A percentile compares a stretch with the other conserved stretches of the same genome.
Conservation (phyloP, 2,113 vertebrate species). For the Gnathonemus longibarbis region DNA sequence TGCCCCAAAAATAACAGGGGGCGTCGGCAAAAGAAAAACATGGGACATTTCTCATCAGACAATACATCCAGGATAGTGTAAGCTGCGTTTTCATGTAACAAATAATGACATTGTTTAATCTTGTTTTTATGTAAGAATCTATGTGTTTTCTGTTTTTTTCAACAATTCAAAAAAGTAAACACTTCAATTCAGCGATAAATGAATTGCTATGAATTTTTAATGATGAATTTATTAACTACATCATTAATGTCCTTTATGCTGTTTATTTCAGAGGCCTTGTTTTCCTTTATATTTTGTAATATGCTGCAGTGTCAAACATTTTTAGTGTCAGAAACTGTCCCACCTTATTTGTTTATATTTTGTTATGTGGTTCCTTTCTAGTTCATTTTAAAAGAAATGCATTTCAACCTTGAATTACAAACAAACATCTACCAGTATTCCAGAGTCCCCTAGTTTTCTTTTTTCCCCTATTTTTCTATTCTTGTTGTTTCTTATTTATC, state of each 20-base stretch:
- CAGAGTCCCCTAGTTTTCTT: background rate
- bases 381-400: background rate
- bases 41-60: constrained; percentile 92
- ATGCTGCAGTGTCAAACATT: background rate
- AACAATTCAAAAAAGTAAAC: background rate
- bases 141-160: background rate
- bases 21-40: constrained; percentile 93
- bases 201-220: background rate
- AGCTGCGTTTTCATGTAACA: constrained; percentile 24
- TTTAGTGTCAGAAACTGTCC: background rate
- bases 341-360: background rate
- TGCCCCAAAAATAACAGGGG: constrained; percentile 93
- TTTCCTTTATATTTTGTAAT: constrained; percentile 15
- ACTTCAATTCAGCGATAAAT: background rate
- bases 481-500: background rate
- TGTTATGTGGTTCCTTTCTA: background rate
- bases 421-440: background rate
- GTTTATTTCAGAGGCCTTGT: constrained; percentile 49
- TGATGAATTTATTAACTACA: background rate
- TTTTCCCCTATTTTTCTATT: background rate
- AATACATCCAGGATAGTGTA: constrained; percentile 95
- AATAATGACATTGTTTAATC: background rate
- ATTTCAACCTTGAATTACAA: background rate
- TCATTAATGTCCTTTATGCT: background rate
- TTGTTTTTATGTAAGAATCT: background rate